Percentiles rank a stretch among this genome's conserved stretches.
Evolutionary conservation across 2,888 invertebrate genomes (phyloP).

Genomic region (Tachina lurida): DNA sequence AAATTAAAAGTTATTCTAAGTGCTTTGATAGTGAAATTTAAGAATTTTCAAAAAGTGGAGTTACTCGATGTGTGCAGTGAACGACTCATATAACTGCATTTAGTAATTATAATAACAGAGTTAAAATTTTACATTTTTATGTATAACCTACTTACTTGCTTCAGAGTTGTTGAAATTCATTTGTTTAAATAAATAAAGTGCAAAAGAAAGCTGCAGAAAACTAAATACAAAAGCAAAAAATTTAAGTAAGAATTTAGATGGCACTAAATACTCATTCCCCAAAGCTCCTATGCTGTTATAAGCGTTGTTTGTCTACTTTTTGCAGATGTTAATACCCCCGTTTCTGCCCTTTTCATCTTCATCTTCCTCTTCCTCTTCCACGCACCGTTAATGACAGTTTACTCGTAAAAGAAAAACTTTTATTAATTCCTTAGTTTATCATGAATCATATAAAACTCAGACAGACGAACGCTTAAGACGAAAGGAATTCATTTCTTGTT

Average conservation of each 20-base stretch:
- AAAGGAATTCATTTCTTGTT: conserved; percentile 13
- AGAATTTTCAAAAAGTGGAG: too few species aligned
- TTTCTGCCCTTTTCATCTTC: background rate
- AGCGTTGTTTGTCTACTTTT: conserved; percentile 33
- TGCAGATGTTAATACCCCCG: conserved; percentile 1
- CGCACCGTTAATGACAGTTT: conserved; percentile 28
- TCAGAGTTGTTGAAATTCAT: conserved; percentile 11
- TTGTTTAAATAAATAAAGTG: background rate
- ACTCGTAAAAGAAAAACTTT: conserved; percentile 44
- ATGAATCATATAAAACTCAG: conserved; percentile 32
- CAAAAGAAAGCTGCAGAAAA: background rate
- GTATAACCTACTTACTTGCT: background rate
- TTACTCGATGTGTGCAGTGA: too few species aligned
- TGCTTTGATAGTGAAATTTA: too few species aligned
- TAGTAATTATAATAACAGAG: too few species aligned
- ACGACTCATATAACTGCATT: too few species aligned
- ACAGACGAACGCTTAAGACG: background rate
- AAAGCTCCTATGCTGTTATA: background rate
- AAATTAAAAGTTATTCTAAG: too few species aligned
- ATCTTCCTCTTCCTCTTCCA: background rate
- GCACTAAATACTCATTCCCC: conserved; percentile 31
- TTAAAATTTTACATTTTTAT: background rate
- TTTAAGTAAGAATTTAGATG: conserved; percentile 25
- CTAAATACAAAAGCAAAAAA: conserved; percentile 13
- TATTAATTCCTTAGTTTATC: conserved; percentile 29